Evolutionary conservation across 2,888 invertebrate genomes (phyloP).

Genomic region (Cephonodes hylas): DNA sequence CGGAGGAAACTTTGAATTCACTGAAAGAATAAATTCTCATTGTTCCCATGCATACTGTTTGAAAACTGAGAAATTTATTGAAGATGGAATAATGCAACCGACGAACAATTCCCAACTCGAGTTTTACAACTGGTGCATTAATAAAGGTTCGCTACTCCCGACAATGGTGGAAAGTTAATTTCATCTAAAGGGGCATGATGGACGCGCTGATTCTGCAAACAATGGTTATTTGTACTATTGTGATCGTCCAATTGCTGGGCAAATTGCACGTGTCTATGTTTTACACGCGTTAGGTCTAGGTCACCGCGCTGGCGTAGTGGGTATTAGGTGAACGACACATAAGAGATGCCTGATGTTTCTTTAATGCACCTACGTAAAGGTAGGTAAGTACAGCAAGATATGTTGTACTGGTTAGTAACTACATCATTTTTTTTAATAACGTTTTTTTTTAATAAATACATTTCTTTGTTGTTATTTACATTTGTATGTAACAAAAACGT

Average conservation of each 20-base stretch:
- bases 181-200: neutral
- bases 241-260: neutral
- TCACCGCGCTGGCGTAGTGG: too few species aligned
- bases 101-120: neutral
- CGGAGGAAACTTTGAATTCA: neutral
- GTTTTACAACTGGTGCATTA: neutral
- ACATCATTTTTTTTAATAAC: too few species aligned
- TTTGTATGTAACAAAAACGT: neutral
- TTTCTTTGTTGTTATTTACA: too few species aligned
- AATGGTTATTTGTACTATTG: neutral
- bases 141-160: neutral
- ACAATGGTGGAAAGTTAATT: neutral
- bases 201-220: neutral
- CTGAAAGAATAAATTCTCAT: conserved; percentile 4
- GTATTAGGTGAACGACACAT: too few species aligned
- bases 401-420: too few species aligned
- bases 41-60: neutral
- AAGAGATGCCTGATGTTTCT: too few species aligned
- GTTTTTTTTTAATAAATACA: too few species aligned
- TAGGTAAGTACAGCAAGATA: too few species aligned
- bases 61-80: conserved; percentile 6
- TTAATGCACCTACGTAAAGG: too few species aligned
- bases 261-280: neutral
- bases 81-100: neutral
- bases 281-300: too few species aligned